These are phyloP conservation scores for Ips nitidus DNA, from an alignment of 1,140 invertebrate species.

Conservation along the genomic window DNA sequence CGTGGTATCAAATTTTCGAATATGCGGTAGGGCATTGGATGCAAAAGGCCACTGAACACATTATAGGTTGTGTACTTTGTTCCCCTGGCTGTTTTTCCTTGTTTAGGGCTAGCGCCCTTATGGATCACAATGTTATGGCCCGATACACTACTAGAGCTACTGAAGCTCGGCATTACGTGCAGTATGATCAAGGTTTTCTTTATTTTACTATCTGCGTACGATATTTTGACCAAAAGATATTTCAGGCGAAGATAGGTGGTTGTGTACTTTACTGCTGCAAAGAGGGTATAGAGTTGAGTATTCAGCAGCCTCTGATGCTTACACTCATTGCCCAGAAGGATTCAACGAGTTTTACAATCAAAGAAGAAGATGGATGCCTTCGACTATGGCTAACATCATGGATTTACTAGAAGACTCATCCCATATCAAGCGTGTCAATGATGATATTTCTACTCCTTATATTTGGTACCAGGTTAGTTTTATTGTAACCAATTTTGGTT, in stretches of 20 bases:
- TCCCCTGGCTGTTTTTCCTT: slow-evolving; percentile 91
- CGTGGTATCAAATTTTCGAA: slow-evolving; percentile 94
- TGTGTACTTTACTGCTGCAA: slow-evolving; percentile 83
- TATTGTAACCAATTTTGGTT: not conserved
- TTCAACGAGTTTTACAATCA: slow-evolving; percentile 90
- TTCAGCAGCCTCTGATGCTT: slow-evolving; percentile 88
- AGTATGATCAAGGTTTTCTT: slow-evolving; percentile 79
- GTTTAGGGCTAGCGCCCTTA: slow-evolving; percentile 83
- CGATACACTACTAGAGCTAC: slow-evolving; percentile 80
- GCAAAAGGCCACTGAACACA: slow-evolving; percentile 93
- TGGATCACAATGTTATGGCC: slow-evolving; percentile 90
- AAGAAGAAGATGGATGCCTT: slow-evolving; percentile 84
- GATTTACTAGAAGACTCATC: slow-evolving; percentile 76
- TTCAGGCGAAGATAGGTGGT: slow-evolving; percentile 76
- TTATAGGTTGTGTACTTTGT: slow-evolving; percentile 85
- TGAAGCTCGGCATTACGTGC: slow-evolving; percentile 84
- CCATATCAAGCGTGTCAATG: slow-evolving; percentile 76
- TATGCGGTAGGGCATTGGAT: slow-evolving; percentile 94
- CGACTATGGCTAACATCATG: slow-evolving; percentile 86
- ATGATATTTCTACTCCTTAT: slow-evolving; percentile 82
- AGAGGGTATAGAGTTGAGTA: slow-evolving; percentile 88
- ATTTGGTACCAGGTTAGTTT: slow-evolving; percentile 73
- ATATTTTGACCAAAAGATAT: not conserved
- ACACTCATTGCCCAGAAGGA: slow-evolving; percentile 86
- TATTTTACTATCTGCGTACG: not conserved